phyloP scores from a whole-genome alignment of 2,888 invertebrate genomes.

The Leptopilina drosophilae region DNA sequence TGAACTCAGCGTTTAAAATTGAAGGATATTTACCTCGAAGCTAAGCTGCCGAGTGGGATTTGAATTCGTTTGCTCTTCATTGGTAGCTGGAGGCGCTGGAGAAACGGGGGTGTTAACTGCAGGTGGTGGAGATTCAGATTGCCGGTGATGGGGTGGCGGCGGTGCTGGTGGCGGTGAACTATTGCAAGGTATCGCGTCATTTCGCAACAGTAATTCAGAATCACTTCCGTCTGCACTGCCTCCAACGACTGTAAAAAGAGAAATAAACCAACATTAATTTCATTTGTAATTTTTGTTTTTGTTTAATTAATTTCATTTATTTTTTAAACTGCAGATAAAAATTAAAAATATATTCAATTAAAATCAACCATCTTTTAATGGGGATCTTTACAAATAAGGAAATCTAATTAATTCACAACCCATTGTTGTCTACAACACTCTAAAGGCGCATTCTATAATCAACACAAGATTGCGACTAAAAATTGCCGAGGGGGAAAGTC shows the following conservation, averaged over 20 bases:
- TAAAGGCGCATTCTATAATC: not conserved
- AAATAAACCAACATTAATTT: not conserved
- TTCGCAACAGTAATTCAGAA: constrained; percentile 71
- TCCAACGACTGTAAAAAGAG: constrained; percentile 68
- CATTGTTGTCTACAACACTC: not conserved
- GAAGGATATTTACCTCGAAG: constrained; percentile 73
- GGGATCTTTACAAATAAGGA: constrained; percentile 4
- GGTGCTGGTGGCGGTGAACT: constrained; percentile 66
- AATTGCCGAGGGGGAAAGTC: no score
- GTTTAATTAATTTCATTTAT: not conserved
- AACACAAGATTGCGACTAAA: not conserved
- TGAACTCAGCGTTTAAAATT: constrained; percentile 18
- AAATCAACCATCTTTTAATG: not conserved
- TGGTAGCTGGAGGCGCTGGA: constrained; percentile 62
- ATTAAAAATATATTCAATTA: not conserved
- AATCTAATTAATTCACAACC: constrained; percentile 7
- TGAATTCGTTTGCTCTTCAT: constrained; percentile 67
- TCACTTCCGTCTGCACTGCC: constrained; percentile 73
- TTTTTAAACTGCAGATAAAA: not conserved
- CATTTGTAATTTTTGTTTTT: no score
- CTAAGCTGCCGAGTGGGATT: constrained; percentile 75
- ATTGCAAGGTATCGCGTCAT: constrained; percentile 69
- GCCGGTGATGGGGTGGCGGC: constrained; percentile 59
- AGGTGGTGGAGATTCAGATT: constrained; percentile 62
- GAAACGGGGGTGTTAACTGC: constrained; percentile 61